Conservation (phyloP, 2,113 vertebrate species). For the Mesoclemmys tuberculata region DNA sequence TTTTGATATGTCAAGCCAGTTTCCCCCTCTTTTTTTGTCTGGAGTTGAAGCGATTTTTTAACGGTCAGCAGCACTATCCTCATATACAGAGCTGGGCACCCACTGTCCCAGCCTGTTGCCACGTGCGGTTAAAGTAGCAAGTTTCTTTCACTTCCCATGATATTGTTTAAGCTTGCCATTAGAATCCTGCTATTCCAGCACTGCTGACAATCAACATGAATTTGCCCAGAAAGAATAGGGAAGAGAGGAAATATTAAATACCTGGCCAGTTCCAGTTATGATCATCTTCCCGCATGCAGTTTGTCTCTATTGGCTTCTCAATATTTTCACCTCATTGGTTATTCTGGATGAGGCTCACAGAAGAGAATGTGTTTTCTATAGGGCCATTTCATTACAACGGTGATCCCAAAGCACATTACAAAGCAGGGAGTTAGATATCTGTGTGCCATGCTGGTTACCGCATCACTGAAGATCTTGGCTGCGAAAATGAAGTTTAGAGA, state of each 20-base stretch:
- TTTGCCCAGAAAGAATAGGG: background rate
- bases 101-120: background rate
- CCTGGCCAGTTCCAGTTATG: background rate
- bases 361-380: background rate
- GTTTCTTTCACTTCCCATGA: background rate
- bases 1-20: background rate
- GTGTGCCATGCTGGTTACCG: background rate
- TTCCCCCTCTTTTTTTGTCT: background rate
- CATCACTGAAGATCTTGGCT: background rate
- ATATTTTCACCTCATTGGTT: background rate
- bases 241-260: background rate
- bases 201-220: background rate
- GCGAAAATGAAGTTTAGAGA: background rate
- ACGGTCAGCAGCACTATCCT: background rate
- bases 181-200: background rate
- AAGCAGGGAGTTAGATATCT: background rate
- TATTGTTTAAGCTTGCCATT: too few species aligned
- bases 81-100: background rate
- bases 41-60: background rate
- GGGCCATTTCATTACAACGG: background rate
- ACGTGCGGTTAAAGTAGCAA: background rate
- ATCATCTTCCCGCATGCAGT: background rate
- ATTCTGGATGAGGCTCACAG: background rate
- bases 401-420: background rate
- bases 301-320: background rate